A percentile compares a stretch with the other conserved stretches of the same genome.
These are phyloP conservation scores for Campoplex capitator DNA, from an alignment of 2,888 invertebrate species.

Conservation along the genomic window DNA sequence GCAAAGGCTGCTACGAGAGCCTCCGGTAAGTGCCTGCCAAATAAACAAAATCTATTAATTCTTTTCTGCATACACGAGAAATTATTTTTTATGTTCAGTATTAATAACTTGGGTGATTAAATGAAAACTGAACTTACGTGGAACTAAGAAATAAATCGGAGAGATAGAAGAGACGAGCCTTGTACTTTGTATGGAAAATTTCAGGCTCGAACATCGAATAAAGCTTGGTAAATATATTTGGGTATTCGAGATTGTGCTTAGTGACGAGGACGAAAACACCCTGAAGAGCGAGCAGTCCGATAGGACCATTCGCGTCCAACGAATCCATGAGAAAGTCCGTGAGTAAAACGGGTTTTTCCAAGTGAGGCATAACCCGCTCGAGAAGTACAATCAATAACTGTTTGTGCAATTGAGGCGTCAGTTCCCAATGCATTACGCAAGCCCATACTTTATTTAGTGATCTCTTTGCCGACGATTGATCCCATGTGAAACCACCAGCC, in stretches of 20 bases:
- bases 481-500: constrained; percentile 86
- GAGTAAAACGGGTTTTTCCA: constrained; percentile 92
- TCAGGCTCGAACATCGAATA: constrained; percentile 97
- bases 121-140: constrained; percentile 87
- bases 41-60: not conserved
- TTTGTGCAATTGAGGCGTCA: constrained; percentile 89
- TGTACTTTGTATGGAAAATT: constrained; percentile 96
- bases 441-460: constrained; percentile 91
- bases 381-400: constrained; percentile 92
- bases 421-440: constrained; percentile 90
- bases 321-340: constrained; percentile 97
- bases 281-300: constrained; percentile 95
- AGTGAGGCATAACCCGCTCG: constrained; percentile 92
- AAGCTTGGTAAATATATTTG: constrained; percentile 97
- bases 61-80: no score
- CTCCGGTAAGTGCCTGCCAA: constrained; percentile 93
- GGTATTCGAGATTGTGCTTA: constrained; percentile 97
- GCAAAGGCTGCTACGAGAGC: constrained; percentile 96
- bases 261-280: constrained; percentile 96
- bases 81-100: not conserved
- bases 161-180: constrained; percentile 94
- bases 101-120: not conserved
- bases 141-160: constrained; percentile 96
- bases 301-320: constrained; percentile 93
- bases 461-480: constrained; percentile 86